A percentile compares a stretch with the other conserved stretches of the same genome.
Conservation (phyloP, 2,113 vertebrate species). For the Sinocyclocheilus grahami region DNA sequence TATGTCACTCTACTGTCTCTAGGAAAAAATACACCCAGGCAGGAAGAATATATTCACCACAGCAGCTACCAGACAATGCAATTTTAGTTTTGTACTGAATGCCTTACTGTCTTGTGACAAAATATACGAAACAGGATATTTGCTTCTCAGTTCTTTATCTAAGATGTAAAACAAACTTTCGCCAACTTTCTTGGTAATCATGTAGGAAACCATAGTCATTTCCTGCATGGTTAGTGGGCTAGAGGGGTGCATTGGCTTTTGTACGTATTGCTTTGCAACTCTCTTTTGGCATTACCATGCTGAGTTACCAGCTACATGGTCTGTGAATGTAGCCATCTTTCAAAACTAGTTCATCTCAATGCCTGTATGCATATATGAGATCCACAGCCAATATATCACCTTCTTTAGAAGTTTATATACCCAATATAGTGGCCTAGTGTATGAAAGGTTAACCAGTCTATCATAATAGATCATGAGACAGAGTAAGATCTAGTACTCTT, state of each 20-base stretch:
- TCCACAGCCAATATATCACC: neutral
- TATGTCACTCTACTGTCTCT: neutral
- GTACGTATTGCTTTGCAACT: neutral
- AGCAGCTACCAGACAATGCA: neutral
- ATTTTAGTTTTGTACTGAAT: slow-evolving; percentile 25
- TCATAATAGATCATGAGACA: slow-evolving; percentile 6
- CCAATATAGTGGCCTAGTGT: neutral
- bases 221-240: slow-evolving; percentile 44
- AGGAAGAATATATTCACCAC: slow-evolving; percentile 22
- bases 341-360: neutral
- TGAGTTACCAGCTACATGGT: neutral
- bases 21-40: neutral
- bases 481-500: slow-evolving; percentile 1
- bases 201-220: slow-evolving; percentile 50
- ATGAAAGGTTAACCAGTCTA: slow-evolving; percentile 4
- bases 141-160: slow-evolving; percentile 35
- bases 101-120: neutral
- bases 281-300: neutral
- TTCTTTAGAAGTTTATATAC: neutral
- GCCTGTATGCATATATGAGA: neutral
- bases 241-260: neutral
- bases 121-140: slow-evolving; percentile 44
- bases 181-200: neutral
- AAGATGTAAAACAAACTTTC: neutral
- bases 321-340: neutral